Base-by-base conservation (phyloP, 2,888 invertebrate species). In the Epinotia brunnichana region DNA sequence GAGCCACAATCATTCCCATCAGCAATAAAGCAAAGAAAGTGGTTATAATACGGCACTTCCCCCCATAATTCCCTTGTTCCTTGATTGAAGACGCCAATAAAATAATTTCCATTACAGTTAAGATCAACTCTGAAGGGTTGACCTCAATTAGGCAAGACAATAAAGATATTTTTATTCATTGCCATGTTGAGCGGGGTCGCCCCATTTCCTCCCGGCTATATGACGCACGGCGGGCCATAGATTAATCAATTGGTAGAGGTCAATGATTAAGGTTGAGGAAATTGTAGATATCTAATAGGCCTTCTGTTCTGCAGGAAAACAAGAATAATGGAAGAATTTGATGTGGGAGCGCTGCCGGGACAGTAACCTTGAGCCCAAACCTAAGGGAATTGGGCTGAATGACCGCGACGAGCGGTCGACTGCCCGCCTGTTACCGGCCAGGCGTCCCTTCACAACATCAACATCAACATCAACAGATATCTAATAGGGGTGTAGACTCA, bases 81-180 rank as follows among this genome's bases (percentile, higher is more conserved):
- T 61, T 67, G 48, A 67, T 72, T 67, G 44, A 67, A 68, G 48
- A 17, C 39, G 39, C 17, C 53, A 60, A 66, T 71, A 24, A 66
- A 66, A 66, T 71, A 71, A 71, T 71, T 71, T 66, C 53, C 54
- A 54, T 71, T 59, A 62, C 24, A 21, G 59, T 66, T 29, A 68
- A 68, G 62, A 61, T 19, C 48, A 72, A 73, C 62, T 63, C 67
- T 57, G 57, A 69, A 24, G 51, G 66, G 53, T 60, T 69, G 73
- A 54, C 44, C 69, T 69, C 73, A 74, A 74, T 74, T 74, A 73
- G 4, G 51, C 19, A 68, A 72, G 67, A 44, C 60, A 69, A 72
- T 74, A 74, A 74, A 74, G 56, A 69, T 64, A 56, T 57, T 60
- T 68, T 64, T 66, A 56, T 66, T 56, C 61, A 67, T 62, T 72